phyloP scores from a whole-genome alignment of 1,140 invertebrate species.

The Rhizoglyphus robini region DNA sequence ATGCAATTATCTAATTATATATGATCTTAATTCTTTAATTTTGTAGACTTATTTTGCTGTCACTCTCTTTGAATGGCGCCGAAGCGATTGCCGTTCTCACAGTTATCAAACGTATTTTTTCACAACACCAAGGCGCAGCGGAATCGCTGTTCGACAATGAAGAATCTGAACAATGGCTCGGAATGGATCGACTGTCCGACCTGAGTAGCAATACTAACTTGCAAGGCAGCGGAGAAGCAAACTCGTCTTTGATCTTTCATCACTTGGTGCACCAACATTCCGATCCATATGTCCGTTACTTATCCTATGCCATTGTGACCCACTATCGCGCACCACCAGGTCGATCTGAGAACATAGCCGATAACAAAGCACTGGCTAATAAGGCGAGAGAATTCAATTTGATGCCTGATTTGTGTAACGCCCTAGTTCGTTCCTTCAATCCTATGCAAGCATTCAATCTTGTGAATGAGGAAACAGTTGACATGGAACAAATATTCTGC shows the following conservation, averaged over 20 bases:
- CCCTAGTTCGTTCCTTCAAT: too few relatives aligned
- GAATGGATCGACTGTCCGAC: neutral
- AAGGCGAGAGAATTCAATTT: too few relatives aligned
- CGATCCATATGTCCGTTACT: neutral
- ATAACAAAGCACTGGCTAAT: too few relatives aligned
- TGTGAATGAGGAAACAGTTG: too few relatives aligned
- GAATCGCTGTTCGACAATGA: neutral
- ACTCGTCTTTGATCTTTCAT: neutral
- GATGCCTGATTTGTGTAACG: too few relatives aligned
- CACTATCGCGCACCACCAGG: too few relatives aligned
- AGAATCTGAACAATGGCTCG: neutral
- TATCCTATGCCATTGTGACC: neutral
- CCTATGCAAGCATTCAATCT: too few relatives aligned
- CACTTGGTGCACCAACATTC: neutral
- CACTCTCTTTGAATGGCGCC: neutral
- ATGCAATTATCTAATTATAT: neutral
- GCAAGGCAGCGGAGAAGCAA: neutral
- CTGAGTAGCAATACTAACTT: neutral
- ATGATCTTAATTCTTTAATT: constrained; percentile 1
- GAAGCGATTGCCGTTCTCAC: neutral
- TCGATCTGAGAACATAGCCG: too few relatives aligned
- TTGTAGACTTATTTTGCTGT: neutral
- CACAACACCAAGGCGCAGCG: neutral
- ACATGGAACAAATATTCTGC: too few relatives aligned
- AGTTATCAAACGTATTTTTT: neutral